phyloP scores from a whole-genome alignment of 2,888 invertebrate genomes.

The Tinea trinotella region DNA sequence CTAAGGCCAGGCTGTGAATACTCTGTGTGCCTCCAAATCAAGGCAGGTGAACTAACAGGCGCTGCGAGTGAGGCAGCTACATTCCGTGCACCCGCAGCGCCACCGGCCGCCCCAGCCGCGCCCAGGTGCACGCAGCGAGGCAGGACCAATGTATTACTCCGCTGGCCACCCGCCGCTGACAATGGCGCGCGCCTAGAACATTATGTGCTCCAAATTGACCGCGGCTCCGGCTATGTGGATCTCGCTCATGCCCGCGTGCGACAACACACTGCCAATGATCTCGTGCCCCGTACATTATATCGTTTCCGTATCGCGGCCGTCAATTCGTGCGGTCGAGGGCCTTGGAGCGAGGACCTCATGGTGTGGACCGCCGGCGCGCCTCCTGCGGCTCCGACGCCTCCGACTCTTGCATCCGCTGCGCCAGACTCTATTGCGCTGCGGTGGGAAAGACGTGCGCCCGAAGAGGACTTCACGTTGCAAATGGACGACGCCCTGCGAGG shows the following conservation, averaged over 20 bases:
- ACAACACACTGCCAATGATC: conserved; percentile 81
- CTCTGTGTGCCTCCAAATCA: conserved; percentile 84
- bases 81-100: conserved; percentile 86
- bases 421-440: conserved; percentile 77
- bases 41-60: conserved; percentile 81
- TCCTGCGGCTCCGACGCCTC: conserved; percentile 85
- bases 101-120: conserved; percentile 81
- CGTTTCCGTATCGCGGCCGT: conserved; percentile 87
- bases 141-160: conserved; percentile 79
- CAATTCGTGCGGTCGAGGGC: conserved; percentile 84
- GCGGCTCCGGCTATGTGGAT: conserved; percentile 81
- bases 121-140: conserved; percentile 81
- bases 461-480: conserved; percentile 87
- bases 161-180: conserved; percentile 81
- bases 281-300: conserved; percentile 85
- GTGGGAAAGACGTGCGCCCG: conserved; percentile 83
- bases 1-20: conserved; percentile 91
- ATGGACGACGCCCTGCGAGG: conserved; percentile 80
- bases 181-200: conserved; percentile 85
- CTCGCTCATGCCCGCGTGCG: conserved; percentile 80
- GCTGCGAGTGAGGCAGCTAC: conserved; percentile 83
- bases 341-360: conserved; percentile 78
- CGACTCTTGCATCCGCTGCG: conserved; percentile 75
- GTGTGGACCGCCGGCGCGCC: conserved; percentile 85
- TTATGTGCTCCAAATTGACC: conserved; percentile 85